Evolutionary conservation across 2,888 invertebrate species (phyloP), one percentile per base, ranked within the genome.

Genomic region (Drosophila hamatofila): DNA sequence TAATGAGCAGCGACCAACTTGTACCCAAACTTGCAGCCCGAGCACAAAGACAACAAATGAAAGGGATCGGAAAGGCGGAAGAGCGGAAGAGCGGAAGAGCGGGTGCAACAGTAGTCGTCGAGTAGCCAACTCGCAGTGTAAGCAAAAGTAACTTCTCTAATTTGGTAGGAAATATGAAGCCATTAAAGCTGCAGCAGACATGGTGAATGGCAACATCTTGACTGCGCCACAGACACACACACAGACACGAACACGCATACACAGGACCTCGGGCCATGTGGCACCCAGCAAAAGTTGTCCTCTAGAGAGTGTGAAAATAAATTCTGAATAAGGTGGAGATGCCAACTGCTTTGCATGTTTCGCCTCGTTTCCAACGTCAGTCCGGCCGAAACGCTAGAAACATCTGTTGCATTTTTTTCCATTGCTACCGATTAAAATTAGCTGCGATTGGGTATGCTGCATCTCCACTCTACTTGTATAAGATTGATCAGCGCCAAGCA

Each of bases 121-220:
- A 68, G 68, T 72, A 56, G 80, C 68, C 70, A 77, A 73, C 72
- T 80, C 64, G 71, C 68, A 88, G 63, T 85, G 82, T 76, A 70
- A 70, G 88, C 79, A 86, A 75, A 84, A 86, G 81, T 76, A 84
- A 89, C 89, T 87, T 88, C 88, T 89, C 91, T 90, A 91, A 91
- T 91, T 91, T 91, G 82, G 82, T 73, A 89, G 88, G 82, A 91
- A 91, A 91, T 91, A 91, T 91, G 91, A 90, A 91, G 88, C 91
- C 88, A 90, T 91, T 89, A 91, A 91, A 91, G 89, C 79, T 89
- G 79, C 75, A 82, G 76, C 78, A 81, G 83, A 75, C 81, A 85
- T 70, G 74, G 76, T 66, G 61, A 66, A 73, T 80, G 78, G 86
- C 90, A 90, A 81, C 91, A 88, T 90, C 90, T 91, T 90, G 90